A percentile compares a stretch with the other conserved stretches of the same genome.
These are phyloP conservation scores for Dolichotis patagonum DNA, from an alignment of 2,113 vertebrate genomes.

Conservation along the genomic window DNA sequence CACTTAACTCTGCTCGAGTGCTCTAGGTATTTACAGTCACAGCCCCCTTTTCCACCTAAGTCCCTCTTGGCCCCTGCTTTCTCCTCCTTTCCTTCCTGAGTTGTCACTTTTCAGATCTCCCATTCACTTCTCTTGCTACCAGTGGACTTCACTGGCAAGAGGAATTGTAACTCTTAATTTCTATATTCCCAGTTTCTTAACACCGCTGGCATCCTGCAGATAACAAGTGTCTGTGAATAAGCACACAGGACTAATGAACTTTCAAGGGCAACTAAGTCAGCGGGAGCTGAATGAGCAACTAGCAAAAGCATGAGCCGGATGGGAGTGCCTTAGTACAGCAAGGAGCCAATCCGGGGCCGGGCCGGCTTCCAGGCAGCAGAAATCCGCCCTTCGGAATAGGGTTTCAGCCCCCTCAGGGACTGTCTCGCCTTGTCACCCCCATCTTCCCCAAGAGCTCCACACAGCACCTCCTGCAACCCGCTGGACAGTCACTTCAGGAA, in stretches of 20 bases:
- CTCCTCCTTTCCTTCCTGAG: neutral
- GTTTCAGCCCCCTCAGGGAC: neutral
- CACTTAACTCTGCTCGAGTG: neutral
- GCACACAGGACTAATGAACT: neutral
- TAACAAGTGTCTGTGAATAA: neutral
- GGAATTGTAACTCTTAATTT: neutral
- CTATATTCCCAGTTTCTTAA: neutral
- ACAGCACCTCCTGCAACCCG: neutral
- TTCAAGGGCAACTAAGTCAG: neutral
- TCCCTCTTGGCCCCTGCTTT: neutral
- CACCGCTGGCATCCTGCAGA: neutral
- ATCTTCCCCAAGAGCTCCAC: neutral
- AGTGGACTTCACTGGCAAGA: neutral
- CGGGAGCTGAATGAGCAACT: neutral
- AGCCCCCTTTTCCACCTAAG: neutral
- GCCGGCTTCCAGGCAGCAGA: accelerated
- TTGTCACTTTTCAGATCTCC: neutral
- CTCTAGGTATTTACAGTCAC: neutral
- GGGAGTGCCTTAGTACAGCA: neutral
- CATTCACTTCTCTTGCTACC: neutral
- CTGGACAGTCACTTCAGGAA: no score
- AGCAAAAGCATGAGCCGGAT: neutral
- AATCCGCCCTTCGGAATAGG: neutral
- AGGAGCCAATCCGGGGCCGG: neutral
- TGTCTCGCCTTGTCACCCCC: neutral